Conservation (phyloP, 2,888 invertebrate genomes). For the Malthinus seriepunctatus region DNA sequence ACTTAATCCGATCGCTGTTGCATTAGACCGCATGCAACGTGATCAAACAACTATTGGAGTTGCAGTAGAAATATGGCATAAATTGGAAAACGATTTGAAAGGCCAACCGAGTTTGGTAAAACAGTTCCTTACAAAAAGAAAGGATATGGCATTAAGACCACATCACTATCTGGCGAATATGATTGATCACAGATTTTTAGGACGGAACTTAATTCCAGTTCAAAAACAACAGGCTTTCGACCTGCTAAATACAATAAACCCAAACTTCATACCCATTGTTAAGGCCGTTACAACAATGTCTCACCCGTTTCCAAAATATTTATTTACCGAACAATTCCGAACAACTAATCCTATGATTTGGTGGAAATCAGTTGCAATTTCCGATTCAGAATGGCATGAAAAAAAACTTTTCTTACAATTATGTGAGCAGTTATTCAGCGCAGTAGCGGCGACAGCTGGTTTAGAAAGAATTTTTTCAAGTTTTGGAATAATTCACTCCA, state of each 20-base stretch:
- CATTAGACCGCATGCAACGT: not conserved
- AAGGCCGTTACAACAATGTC: not conserved
- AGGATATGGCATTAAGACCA: not conserved
- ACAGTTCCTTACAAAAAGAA: not conserved
- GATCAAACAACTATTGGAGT: not conserved
- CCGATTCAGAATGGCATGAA: too few species aligned
- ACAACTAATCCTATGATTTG: not conserved
- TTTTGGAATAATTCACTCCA: constrained; percentile 8
- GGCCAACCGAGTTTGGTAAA: not conserved
- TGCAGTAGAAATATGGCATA: not conserved
- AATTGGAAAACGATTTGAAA: not conserved
- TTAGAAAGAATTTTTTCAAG: constrained; percentile 10
- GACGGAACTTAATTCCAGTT: not conserved
- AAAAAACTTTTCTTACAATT: too few species aligned
- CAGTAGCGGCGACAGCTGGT: constrained; percentile 5
- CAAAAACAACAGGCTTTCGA: constrained; percentile 1
- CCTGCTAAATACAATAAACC: not conserved
- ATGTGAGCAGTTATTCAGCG: constrained; percentile 1
- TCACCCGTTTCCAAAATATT: not conserved
- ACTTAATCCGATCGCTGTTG: not conserved
- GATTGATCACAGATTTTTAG: not conserved
- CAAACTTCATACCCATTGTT: not conserved
- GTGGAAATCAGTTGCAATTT: not conserved
- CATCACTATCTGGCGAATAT: not conserved
- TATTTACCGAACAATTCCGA: not conserved